Conservation (phyloP, 2,888 invertebrate genomes). For the Electrophaes corylata region DNA sequence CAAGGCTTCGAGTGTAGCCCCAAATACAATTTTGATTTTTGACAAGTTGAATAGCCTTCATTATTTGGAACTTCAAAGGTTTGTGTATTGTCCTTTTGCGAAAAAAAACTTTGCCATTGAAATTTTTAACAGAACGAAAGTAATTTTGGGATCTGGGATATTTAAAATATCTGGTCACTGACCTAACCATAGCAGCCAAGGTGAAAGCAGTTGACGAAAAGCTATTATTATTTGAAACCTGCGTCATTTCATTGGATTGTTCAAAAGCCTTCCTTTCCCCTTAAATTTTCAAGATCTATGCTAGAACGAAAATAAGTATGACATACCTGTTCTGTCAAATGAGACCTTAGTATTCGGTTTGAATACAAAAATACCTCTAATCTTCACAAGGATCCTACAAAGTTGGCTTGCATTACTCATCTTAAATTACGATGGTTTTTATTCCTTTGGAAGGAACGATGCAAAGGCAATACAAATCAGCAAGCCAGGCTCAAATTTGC, state of each 20-base stretch:
- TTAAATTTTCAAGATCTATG: neutral
- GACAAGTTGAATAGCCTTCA: neutral
- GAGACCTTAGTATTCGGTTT: conserved; percentile 8
- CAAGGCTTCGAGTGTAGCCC: neutral
- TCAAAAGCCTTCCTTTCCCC: neutral
- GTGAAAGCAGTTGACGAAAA: neutral
- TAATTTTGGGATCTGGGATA: neutral
- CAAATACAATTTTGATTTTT: neutral
- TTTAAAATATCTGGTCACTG: neutral
- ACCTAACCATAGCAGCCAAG: neutral
- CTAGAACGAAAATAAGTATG: neutral
- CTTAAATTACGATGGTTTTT: neutral
- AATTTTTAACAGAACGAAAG: neutral
- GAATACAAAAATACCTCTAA: conserved; percentile 10
- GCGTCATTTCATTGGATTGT: neutral
- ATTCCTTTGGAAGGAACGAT: neutral
- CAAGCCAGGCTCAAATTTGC: neutral
- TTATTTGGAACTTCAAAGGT: neutral
- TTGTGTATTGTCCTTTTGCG: neutral
- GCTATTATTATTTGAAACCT: neutral
- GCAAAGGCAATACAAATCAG: neutral
- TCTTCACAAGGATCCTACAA: conserved; percentile 7
- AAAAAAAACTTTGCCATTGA: neutral
- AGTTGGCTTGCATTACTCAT: conserved; percentile 9
- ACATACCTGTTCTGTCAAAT: conserved; percentile 1